phyloP scores from a whole-genome alignment of 2,113 vertebrate genomes.

The Odontophorus gujanensis region DNA sequence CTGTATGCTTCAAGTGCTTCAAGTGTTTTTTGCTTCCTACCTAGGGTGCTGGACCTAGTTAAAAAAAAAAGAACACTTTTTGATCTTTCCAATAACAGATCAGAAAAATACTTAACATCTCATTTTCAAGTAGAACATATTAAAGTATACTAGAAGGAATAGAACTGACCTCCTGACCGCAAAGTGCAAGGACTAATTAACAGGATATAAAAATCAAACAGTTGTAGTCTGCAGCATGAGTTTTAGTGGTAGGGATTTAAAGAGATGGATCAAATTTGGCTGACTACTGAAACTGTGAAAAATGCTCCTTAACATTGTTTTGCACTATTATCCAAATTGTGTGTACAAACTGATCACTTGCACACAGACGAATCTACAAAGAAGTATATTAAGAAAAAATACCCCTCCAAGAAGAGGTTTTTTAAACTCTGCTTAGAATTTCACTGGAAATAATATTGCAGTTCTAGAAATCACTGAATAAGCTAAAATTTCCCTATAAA shows the following conservation, averaged over 20 bases:
- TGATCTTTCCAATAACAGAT: neutral
- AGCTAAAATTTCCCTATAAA: neutral
- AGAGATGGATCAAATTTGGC: neutral
- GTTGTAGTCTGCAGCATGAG: neutral
- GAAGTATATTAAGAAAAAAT: neutral
- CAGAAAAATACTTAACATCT: neutral
- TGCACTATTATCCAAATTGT: neutral
- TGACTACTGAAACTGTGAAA: neutral
- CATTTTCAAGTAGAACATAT: neutral
- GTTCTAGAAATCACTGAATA: neutral
- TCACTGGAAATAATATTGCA: neutral
- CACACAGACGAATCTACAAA: neutral
- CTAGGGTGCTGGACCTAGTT: neutral
- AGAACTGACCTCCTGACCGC: neutral
- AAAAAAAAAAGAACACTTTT: neutral
- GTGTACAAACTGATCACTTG: neutral
- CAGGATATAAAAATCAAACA: neutral
- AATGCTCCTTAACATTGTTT: neutral
- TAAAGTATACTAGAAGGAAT: neutral
- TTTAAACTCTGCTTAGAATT: neutral
- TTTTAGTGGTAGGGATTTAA: neutral
- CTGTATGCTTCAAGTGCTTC: neutral
- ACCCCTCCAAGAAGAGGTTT: neutral
- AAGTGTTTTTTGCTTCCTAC: neutral
- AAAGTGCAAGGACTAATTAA: neutral